These are phyloP conservation scores for Aphidoletes aphidimyza DNA, from an alignment of 2,888 invertebrate species.

Conservation along the genomic window DNA sequence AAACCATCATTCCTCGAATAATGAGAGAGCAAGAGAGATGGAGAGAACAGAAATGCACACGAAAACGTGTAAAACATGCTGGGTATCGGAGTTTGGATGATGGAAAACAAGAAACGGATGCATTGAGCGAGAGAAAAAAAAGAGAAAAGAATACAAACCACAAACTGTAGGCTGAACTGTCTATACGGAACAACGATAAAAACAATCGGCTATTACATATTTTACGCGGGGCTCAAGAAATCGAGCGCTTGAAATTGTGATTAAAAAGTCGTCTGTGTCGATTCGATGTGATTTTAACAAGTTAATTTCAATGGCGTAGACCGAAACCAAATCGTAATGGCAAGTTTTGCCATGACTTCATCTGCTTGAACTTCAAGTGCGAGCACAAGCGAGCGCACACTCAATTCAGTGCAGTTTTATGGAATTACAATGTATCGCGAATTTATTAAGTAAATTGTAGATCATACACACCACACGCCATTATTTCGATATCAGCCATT, in stretches of 20 bases:
- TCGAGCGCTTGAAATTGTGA: slow-evolving; percentile 22
- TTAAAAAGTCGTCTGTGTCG: slow-evolving; percentile 46
- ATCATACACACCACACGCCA: slow-evolving; percentile 43
- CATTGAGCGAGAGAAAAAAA: too few relatives aligned
- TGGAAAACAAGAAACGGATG: slow-evolving; percentile 19
- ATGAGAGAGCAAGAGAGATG: too few relatives aligned
- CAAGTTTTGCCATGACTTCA: not conserved
- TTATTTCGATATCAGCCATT: not conserved
- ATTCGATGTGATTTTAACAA: slow-evolving; percentile 44
- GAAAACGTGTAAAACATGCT: not conserved
- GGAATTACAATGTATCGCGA: not conserved
- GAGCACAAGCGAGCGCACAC: not conserved
- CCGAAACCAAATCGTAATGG: not conserved
- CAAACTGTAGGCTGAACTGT: slow-evolving; percentile 6
- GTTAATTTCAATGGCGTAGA: slow-evolving; percentile 22
- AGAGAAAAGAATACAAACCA: too few relatives aligned
- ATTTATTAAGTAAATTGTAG: slow-evolving; percentile 49
- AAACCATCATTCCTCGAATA: not conserved
- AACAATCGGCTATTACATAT: slow-evolving; percentile 34
- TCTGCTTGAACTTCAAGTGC: not conserved
- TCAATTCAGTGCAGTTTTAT: not conserved
- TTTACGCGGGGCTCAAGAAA: not conserved
- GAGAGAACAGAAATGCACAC: too few relatives aligned
- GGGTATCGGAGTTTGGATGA: slow-evolving; percentile 19
- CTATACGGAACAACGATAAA: slow-evolving; percentile 16